A percentile compares a stretch with the other conserved stretches of the same genome.
Evolutionary conservation across 2,888 invertebrate genomes (phyloP).

Genomic region (Acronicta alni): DNA sequence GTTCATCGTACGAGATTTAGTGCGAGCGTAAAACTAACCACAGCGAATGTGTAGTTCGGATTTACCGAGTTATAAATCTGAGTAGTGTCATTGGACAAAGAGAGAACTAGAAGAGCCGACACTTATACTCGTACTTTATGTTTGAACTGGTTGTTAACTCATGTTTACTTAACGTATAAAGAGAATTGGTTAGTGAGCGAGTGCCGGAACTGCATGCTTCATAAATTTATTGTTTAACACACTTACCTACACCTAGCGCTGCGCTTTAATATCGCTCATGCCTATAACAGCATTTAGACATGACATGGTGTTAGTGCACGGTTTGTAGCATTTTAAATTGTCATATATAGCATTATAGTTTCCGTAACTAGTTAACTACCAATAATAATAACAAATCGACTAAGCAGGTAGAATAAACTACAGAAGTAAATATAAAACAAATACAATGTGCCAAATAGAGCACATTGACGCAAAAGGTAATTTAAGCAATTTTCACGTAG

Average conservation of each 20-base stretch:
- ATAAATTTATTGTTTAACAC: constrained; percentile 56
- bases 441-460: constrained; percentile 20
- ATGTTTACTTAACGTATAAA: constrained; percentile 38
- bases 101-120: constrained; percentile 42
- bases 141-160: constrained; percentile 27
- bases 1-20: constrained; percentile 66
- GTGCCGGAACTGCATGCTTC: constrained; percentile 55
- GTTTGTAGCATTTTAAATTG: neutral
- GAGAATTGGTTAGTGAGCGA: constrained; percentile 43
- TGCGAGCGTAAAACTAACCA: constrained; percentile 59
- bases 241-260: constrained; percentile 44
- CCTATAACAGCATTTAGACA: constrained; percentile 34
- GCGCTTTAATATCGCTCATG: constrained; percentile 32
- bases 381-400: constrained; percentile 15
- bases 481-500: constrained; percentile 45
- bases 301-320: constrained; percentile 7
- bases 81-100: constrained; percentile 48
- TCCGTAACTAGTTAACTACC: neutral
- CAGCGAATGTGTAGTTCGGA: constrained; percentile 57
- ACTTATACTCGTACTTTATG: constrained; percentile 10
- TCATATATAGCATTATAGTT: neutral
- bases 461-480: constrained; percentile 30
- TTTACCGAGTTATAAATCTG: constrained; percentile 62
- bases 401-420: constrained; percentile 13
- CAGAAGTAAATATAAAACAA: constrained; percentile 25